phyloP scores from a whole-genome alignment of 2,888 invertebrate species.

The Acronicta leporina region DNA sequence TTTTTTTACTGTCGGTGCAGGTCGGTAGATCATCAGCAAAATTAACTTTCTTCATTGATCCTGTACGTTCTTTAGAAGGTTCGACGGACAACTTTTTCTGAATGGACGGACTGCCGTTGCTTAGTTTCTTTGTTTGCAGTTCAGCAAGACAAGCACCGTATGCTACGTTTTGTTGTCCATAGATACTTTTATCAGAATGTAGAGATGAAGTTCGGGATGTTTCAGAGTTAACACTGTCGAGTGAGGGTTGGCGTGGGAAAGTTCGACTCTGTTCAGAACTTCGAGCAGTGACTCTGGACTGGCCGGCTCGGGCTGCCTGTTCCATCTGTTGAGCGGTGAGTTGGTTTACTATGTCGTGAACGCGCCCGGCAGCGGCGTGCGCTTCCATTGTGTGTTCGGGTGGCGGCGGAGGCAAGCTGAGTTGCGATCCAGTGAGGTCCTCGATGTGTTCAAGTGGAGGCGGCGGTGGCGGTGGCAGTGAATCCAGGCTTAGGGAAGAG shows the following conservation, averaged over 20 bases:
- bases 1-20: constrained; percentile 84
- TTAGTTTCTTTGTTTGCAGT: constrained; percentile 86
- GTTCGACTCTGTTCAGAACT: constrained; percentile 76
- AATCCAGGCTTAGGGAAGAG: constrained; percentile 93
- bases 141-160: constrained; percentile 89
- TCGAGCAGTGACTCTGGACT: constrained; percentile 76
- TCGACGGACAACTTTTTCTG: constrained; percentile 77
- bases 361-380: constrained; percentile 75
- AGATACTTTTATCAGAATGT: constrained; percentile 80
- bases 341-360: constrained; percentile 81
- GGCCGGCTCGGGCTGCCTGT: constrained; percentile 74
- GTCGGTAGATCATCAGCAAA: constrained; percentile 90
- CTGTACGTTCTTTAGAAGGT: constrained; percentile 80
- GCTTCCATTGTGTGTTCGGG: constrained; percentile 85
- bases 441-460: constrained; percentile 90
- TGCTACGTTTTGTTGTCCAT: constrained; percentile 75
- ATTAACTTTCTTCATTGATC: constrained; percentile 88
- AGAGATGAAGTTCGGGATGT: constrained; percentile 82
- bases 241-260: constrained; percentile 88
- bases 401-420: constrained; percentile 94
- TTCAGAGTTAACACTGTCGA: constrained; percentile 88
- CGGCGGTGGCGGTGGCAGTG: constrained; percentile 94
- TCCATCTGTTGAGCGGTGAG: constrained; percentile 80
- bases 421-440: constrained; percentile 92
- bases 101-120: constrained; percentile 75